A percentile compares a stretch with the other conserved stretches of the same genome.
phyloP scores from a whole-genome alignment of 2,797 vertebrate genomes.

The Lepus townsendii region DNA sequence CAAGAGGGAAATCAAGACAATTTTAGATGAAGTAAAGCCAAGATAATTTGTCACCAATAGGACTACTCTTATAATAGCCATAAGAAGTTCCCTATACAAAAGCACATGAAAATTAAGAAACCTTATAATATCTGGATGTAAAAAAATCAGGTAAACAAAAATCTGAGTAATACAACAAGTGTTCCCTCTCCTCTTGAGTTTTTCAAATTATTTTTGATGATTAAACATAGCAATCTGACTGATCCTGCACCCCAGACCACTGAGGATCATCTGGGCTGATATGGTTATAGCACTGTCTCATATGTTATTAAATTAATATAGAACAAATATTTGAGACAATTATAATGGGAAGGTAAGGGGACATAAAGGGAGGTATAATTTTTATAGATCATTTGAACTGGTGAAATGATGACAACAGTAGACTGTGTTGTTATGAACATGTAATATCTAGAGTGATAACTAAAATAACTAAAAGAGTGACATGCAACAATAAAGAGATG shows the following conservation, averaged over 20 bases:
- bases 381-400: neutral
- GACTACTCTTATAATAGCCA: neutral
- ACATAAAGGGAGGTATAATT: neutral
- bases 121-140: neutral
- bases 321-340: neutral
- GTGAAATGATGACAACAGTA: neutral
- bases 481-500: neutral
- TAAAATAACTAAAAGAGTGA: neutral
- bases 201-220: neutral
- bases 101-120: neutral
- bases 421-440: neutral
- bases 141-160: neutral
- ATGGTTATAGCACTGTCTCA: neutral
- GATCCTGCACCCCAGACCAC: neutral
- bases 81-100: neutral
- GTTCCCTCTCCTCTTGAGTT: neutral
- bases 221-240: neutral
- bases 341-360: neutral
- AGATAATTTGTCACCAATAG: neutral
- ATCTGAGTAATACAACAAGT: neutral
- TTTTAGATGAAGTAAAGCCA: neutral
- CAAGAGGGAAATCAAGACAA: neutral
- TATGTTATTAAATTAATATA: neutral
- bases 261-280: neutral
- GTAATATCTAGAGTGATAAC: neutral